phyloP scores from a whole-genome alignment of 2,888 invertebrate species.

The Oscheius onirici region DNA sequence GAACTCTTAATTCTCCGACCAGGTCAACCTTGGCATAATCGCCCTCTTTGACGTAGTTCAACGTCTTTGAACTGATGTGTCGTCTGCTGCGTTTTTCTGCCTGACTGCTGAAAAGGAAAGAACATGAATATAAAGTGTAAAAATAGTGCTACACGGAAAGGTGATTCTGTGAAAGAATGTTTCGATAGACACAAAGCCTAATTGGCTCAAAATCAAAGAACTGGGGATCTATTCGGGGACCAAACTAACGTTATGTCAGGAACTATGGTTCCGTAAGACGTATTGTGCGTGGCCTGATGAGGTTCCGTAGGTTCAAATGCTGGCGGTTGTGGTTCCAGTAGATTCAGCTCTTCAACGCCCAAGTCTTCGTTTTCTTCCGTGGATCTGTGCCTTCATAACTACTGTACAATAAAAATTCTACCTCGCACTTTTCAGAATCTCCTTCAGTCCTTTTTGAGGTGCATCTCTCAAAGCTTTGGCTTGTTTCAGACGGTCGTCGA shows the following conservation, averaged over 20 bases:
- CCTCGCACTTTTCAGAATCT: constrained; percentile 19
- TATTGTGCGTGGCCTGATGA: not conserved
- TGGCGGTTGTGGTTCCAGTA: constrained; percentile 13
- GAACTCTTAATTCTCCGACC: constrained; percentile 65
- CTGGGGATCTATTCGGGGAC: too few species aligned
- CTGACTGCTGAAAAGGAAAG: not conserved
- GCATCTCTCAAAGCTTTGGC: constrained; percentile 37
- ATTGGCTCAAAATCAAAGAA: too few species aligned
- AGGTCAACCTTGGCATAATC: constrained; percentile 59
- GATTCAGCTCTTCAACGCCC: not conserved
- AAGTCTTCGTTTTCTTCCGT: constrained; percentile 6
- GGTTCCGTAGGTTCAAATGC: constrained; percentile 3
- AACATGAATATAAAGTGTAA: not conserved
- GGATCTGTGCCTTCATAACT: not conserved
- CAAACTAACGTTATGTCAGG: constrained; percentile 13
- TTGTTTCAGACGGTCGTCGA: constrained; percentile 49
- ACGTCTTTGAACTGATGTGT: constrained; percentile 2
- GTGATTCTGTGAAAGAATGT: not conserved
- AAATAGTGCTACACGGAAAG: not conserved
- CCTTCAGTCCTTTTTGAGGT: constrained; percentile 34
- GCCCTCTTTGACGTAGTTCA: constrained; percentile 34
- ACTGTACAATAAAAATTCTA: not conserved
- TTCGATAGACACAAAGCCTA: too few species aligned
- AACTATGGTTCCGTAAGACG: constrained; percentile 13
- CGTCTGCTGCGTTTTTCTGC: constrained; percentile 4